Conservation (phyloP, 2,888 invertebrate species). For the Synanthedon andrenaeformis region DNA sequence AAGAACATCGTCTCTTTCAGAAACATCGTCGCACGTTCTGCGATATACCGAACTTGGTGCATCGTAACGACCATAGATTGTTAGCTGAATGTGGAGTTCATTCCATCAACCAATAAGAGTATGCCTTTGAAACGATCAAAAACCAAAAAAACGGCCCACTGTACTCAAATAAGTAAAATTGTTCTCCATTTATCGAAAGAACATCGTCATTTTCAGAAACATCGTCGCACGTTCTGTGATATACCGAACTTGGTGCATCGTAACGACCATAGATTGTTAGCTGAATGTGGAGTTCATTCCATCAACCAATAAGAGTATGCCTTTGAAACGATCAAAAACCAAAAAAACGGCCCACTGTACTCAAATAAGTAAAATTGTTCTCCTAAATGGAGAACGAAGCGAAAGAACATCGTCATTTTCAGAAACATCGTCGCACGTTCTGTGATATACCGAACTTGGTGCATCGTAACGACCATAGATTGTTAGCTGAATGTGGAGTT, state of each 20-base stretch:
- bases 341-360: too few relatives aligned
- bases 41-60: slow-evolving; percentile 34
- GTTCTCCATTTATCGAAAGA: too few relatives aligned
- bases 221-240: slow-evolving; percentile 41
- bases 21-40: slow-evolving; percentile 47
- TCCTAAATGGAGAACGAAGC: too few relatives aligned
- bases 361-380: too few relatives aligned
- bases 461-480: slow-evolving; percentile 7
- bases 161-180: too few relatives aligned
- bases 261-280: slow-evolving; percentile 14
- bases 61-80: slow-evolving; percentile 9
- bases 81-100: slow-evolving; percentile 31
- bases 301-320: slow-evolving; percentile 28
- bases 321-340: neutral
- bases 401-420: slow-evolving; percentile 4
- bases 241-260: slow-evolving; percentile 32
- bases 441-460: slow-evolving; percentile 43
- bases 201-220: slow-evolving; percentile 26
- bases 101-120: slow-evolving; percentile 25
- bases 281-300: slow-evolving; percentile 30
- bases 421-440: slow-evolving; percentile 47
- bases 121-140: slow-evolving; percentile 9
- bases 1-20: slow-evolving; percentile 16
- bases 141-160: too few relatives aligned
- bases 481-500: slow-evolving; percentile 30